phyloP scores from a whole-genome alignment of 2,888 invertebrate genomes.

The Pyralis farinalis region DNA sequence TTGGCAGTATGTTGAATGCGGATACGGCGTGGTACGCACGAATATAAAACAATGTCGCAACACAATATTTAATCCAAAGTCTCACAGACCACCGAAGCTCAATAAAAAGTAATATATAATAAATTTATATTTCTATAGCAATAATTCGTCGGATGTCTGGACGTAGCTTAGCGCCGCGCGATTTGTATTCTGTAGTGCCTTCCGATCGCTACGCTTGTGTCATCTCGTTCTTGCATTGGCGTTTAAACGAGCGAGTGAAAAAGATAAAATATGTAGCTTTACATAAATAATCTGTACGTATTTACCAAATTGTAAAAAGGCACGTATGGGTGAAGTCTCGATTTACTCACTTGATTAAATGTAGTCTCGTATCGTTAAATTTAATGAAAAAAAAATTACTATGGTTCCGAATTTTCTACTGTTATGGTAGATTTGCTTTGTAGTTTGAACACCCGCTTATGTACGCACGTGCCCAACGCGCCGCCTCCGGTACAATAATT shows the following conservation, averaged over 20 bases:
- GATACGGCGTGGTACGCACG: conserved; percentile 11
- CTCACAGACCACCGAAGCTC: conserved; percentile 36
- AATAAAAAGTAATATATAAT: conserved; percentile 27
- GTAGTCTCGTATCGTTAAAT: conserved; percentile 2
- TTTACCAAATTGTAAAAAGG: neutral
- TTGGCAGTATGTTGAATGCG: conserved; percentile 18
- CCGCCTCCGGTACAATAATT: conserved; percentile 62
- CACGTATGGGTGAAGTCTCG: neutral
- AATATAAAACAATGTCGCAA: conserved; percentile 20
- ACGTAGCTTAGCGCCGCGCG: conserved; percentile 22
- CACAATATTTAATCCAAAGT: conserved; percentile 11
- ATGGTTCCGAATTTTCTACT: conserved; percentile 30
- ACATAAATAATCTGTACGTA: conserved; percentile 14
- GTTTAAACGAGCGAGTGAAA: conserved; percentile 22
- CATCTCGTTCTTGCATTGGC: conserved; percentile 23
- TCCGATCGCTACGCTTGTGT: conserved; percentile 29
- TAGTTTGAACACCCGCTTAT: conserved; percentile 40
- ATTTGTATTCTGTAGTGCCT: conserved; percentile 54
- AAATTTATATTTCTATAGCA: conserved; percentile 4
- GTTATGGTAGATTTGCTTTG: conserved; percentile 46
- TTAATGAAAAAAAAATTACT: conserved; percentile 15
- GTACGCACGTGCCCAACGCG: conserved; percentile 44
- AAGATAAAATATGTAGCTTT: conserved; percentile 14
- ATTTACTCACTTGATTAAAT: neutral
- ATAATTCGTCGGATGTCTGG: conserved; percentile 14